Conservation (phyloP, 2,888 invertebrate species). For the Drosophila eohydei region DNA sequence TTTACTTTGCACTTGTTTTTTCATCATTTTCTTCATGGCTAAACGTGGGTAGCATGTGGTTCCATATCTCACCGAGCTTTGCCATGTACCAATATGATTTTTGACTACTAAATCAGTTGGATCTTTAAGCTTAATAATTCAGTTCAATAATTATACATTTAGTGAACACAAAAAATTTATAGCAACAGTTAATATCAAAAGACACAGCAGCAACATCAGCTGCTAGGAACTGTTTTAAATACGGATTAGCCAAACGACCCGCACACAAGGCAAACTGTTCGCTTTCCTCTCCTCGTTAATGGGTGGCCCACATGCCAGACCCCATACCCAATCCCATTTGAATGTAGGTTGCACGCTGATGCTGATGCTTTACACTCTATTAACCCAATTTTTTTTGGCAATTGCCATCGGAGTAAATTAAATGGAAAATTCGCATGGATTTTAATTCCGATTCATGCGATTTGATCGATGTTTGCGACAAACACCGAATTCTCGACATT, state of each 20-base stretch:
- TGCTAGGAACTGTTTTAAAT: conserved; percentile 53
- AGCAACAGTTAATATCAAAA: conserved; percentile 10
- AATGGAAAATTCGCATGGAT: conserved; percentile 69
- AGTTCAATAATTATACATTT: conserved; percentile 51
- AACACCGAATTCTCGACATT: neutral
- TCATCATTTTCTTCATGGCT: conserved; percentile 32
- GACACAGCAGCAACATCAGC: conserved; percentile 39
- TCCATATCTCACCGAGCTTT: conserved; percentile 16
- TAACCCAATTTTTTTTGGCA: conserved; percentile 81
- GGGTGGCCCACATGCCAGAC: conserved; percentile 3
- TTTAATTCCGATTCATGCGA: conserved; percentile 21
- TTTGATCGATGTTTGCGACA: conserved; percentile 6
- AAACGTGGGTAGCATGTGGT: conserved; percentile 20
- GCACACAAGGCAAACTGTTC: conserved; percentile 15
- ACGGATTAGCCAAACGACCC: conserved; percentile 58
- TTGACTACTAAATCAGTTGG: conserved; percentile 28
- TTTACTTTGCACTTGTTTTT: conserved; percentile 43
- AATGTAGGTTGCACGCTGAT: conserved; percentile 73
- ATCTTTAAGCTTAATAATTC: conserved; percentile 17
- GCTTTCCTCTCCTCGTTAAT: neutral
- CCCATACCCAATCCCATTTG: conserved; percentile 11
- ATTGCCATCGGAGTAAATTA: conserved; percentile 75
- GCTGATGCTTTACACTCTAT: conserved; percentile 76
- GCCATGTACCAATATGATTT: conserved; percentile 45
- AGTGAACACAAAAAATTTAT: conserved; percentile 8